These are phyloP conservation scores for Sterrhoptilus dennistouni DNA, from an alignment of 2,113 vertebrate species.

Conservation along the genomic window DNA sequence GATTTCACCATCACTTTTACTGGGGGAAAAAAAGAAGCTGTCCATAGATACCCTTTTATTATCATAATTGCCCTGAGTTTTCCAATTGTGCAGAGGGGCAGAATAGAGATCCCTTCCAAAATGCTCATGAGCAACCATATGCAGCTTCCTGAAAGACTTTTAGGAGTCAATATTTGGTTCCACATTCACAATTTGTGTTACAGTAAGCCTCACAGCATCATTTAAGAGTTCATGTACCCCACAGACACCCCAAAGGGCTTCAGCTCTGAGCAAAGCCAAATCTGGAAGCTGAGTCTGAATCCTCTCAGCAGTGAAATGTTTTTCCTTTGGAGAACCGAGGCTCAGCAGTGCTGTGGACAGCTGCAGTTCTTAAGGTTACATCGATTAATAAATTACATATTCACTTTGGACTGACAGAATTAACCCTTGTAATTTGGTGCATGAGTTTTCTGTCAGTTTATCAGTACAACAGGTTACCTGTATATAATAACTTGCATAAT, in stretches of 20 bases:
- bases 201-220: not conserved
- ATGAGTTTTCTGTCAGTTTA: not conserved
- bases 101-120: not conserved
- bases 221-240: not conserved
- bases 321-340: not conserved
- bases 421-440: not conserved
- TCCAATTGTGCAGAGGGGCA: not conserved
- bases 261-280: not conserved
- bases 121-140: rapidly evolving
- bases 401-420: not conserved
- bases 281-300: not conserved
- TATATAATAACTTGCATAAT: not conserved
- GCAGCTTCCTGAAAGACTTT: not conserved
- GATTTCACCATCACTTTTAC: not conserved
- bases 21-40: not conserved
- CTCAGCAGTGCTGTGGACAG: not conserved
- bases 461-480: not conserved
- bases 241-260: not conserved
- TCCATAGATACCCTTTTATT: not conserved
- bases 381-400: not conserved
- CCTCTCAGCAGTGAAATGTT: not conserved
- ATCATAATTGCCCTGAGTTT: not conserved
- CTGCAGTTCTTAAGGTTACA: not conserved
- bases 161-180: not conserved
- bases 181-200: not conserved